These are phyloP conservation scores for Calypte anna DNA, from an alignment of 2,113 vertebrate species.

Conservation along the genomic window DNA sequence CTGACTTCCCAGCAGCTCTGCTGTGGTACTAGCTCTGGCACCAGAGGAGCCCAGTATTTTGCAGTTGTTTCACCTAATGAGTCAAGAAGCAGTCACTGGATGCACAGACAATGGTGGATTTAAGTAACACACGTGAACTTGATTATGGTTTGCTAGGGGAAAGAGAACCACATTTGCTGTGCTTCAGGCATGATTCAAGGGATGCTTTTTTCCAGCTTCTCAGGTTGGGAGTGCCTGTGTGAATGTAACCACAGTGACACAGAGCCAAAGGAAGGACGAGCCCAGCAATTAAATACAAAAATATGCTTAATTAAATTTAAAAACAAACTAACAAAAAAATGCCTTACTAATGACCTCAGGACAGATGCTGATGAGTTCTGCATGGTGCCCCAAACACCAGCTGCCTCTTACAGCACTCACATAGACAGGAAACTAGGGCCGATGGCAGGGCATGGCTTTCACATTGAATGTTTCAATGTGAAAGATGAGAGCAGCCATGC, in stretches of 20 bases:
- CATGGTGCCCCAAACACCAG: not conserved
- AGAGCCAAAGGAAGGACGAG: not conserved
- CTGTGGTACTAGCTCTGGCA: not conserved
- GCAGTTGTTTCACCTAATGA: not conserved
- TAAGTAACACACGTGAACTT: not conserved
- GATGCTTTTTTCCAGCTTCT: not conserved
- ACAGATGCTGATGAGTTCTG: conserved; percentile 4
- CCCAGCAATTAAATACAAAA: conserved; percentile 10
- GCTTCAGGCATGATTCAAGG: not conserved
- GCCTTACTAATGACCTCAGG: not conserved
- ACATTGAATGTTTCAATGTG: not conserved
- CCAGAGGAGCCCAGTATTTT: not conserved
- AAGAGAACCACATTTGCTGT: not conserved
- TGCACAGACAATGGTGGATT: not conserved
- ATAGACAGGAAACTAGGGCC: not conserved
- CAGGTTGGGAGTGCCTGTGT: not conserved
- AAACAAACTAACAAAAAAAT: not conserved
- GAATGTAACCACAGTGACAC: not conserved
- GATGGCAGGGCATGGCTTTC: not conserved
- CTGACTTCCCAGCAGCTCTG: not conserved
- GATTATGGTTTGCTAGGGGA: conserved; percentile 1
- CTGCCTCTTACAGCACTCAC: not conserved
- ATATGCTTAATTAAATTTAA: not conserved
- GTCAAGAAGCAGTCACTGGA: not conserved
- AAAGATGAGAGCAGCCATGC: not conserved